Percentiles rank a stretch among this genome's conserved stretches.
These are phyloP conservation scores for Phortica variegata DNA, from an alignment of 1,140 invertebrate species.

Conservation along the genomic window DNA sequence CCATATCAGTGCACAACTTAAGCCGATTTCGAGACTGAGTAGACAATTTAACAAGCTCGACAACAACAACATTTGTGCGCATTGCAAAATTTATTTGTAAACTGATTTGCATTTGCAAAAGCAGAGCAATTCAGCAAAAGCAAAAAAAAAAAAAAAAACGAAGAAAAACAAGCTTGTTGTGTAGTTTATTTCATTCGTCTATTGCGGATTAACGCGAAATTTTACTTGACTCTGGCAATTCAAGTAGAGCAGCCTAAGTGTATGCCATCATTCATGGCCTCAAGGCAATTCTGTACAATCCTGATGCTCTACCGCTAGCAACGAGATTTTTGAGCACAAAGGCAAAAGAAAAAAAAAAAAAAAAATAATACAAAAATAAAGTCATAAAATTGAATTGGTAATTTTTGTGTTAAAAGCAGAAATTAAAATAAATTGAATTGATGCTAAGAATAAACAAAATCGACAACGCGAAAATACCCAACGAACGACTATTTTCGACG, in stretches of 20 bases:
- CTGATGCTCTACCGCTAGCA: no score
- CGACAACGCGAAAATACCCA: slow-evolving; percentile 19
- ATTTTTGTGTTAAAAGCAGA: slow-evolving; percentile 54
- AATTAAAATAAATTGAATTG: slow-evolving; percentile 55
- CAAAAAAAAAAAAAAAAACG: background rate
- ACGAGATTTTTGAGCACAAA: slow-evolving; percentile 27
- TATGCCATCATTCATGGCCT: no score
- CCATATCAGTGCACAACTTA: no score
- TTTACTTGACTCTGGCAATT: slow-evolving; percentile 21
- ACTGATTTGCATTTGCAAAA: slow-evolving; percentile 43
- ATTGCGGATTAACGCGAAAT: slow-evolving; percentile 19
- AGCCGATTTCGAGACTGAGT: slow-evolving; percentile 20
- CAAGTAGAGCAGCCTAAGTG: slow-evolving; percentile 20
- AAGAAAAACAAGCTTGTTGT: slow-evolving; percentile 16
- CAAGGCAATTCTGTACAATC: no score
- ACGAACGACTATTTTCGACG: no score
- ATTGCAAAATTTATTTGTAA: slow-evolving; percentile 43
- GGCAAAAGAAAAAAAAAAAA: slow-evolving; percentile 6
- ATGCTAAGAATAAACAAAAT: slow-evolving; percentile 36
- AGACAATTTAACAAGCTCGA: slow-evolving; percentile 19
- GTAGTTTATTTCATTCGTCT: background rate
- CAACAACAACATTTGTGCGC: no score
- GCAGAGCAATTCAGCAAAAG: slow-evolving; percentile 3
- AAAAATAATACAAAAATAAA: slow-evolving; percentile 25
- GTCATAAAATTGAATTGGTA: slow-evolving; percentile 54